Base-by-base conservation (phyloP, 2,888 invertebrate species). In the Sarcophaga caerulescens region DNA sequence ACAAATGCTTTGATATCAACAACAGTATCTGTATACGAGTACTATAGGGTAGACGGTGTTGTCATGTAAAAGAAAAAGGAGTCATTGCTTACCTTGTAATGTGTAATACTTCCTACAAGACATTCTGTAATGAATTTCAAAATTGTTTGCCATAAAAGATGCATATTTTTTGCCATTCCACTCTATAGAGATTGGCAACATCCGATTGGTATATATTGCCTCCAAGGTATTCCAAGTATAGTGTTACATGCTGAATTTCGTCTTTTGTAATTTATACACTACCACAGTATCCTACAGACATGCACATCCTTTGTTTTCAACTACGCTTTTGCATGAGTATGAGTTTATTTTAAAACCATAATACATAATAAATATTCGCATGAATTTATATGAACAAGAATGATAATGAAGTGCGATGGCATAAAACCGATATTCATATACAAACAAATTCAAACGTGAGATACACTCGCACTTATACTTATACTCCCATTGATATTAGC, bases 371-470 rank as follows among this genome's bases (percentile, higher is more conserved):
- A 19, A 47, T 47, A 47, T 10, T 35, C 60, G 12, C 52, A 65
- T 21, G 25, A 1, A 19, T 57, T n/a, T 14, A 65, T 63, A 45
- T 52, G 12, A n/a, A 52, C 14, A 63, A 19, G 4, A 47, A 23
- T 52, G 63, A 65, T 75, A 75, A 75, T 75, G n/a, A 75, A 65
- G 75, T 75, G 75, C 75, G 75, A 47, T 75, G 47, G 75, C 62
- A 65, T 65, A 52, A 75, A 75, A 65, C 19, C 14, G 3, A 77
- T 60, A 66, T 65, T n/a, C 77, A 77, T 10, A 76, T 62, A 25
- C 63, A 63, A 63, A 60, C 60, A 60, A 21, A 60, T 52, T 17
- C 52, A 52, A 52, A 12, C 52, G 23, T 52, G 4, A 17, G 17
- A 52, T 25, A 57, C 2, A 5, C 11, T 35, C 71, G 35, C 3